Evolutionary conservation across 2,113 vertebrate genomes (phyloP).

Genomic region (Tretioscincus oriximinensis): DNA sequence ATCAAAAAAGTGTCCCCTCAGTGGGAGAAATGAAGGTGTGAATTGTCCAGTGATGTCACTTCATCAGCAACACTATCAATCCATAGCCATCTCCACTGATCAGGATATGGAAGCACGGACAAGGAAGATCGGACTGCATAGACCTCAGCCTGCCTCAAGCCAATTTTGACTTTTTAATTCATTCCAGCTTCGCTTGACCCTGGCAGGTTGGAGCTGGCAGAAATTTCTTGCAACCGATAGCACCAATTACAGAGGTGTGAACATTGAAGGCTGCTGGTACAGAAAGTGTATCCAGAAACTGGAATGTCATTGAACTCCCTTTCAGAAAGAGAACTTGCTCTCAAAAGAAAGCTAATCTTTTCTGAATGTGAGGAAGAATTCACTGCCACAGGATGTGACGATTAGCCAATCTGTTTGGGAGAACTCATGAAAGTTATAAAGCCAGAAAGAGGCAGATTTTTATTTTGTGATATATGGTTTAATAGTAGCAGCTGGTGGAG

Average conservation of each 20-base stretch:
- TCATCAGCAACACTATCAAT: slow-evolving; percentile 19
- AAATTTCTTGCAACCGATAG: slow-evolving; percentile 74
- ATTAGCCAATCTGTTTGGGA: not conserved
- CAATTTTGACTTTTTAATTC: slow-evolving; percentile 75
- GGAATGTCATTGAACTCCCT: slow-evolving; percentile 53
- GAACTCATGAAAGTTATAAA: not conserved
- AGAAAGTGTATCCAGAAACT: slow-evolving; percentile 63
- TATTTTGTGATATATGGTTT: not conserved
- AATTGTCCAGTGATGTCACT: slow-evolving; percentile 36
- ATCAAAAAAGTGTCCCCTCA: slow-evolving; percentile 35
- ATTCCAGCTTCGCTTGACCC: slow-evolving; percentile 72
- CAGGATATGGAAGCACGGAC: slow-evolving; percentile 57
- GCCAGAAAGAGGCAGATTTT: not conserved
- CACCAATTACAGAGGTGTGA: slow-evolving; percentile 81
- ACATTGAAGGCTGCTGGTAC: slow-evolving; percentile 71
- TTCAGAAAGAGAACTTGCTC: not conserved
- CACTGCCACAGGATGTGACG: not conserved
- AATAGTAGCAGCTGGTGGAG: no score
- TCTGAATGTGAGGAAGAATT: not conserved
- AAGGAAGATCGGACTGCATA: slow-evolving; percentile 46
- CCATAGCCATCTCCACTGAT: slow-evolving; percentile 33
- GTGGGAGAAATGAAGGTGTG: slow-evolving; percentile 41
- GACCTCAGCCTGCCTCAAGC: slow-evolving; percentile 63
- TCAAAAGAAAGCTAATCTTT: not conserved
- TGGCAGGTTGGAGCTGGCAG: slow-evolving; percentile 62